Evolutionary conservation across 2,797 vertebrate genomes (phyloP).

Genomic region (Gastrophryne carolinensis): DNA sequence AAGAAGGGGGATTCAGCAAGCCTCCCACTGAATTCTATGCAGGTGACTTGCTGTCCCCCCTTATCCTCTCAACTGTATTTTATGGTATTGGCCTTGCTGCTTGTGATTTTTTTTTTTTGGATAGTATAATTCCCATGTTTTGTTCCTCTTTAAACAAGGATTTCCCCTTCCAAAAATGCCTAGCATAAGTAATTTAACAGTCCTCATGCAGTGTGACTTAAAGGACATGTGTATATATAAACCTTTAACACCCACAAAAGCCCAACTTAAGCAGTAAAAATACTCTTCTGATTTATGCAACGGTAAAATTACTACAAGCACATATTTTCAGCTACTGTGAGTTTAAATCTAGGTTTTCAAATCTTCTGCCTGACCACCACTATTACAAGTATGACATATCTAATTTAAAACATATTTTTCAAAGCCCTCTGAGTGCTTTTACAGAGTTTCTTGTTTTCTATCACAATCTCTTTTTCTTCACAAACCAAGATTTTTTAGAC

Average conservation of each 20-base stretch:
- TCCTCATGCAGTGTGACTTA: conserved; percentile 39
- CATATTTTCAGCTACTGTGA: conserved; percentile 46
- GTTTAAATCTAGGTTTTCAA: conserved; percentile 52
- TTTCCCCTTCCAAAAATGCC: conserved; percentile 37
- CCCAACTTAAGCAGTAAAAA: conserved; percentile 39
- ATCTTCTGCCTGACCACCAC: conserved; percentile 55
- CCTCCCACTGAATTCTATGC: too few relatives aligned
- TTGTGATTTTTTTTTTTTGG: too few relatives aligned
- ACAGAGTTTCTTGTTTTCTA: conserved; percentile 50
- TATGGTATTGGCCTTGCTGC: too few relatives aligned
- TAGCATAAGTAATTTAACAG: conserved; percentile 40
- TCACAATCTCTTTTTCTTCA: conserved; percentile 9
- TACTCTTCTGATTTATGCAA: conserved; percentile 43
- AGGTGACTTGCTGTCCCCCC: background rate
- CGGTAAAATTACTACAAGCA: conserved; percentile 11
- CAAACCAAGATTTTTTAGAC: conserved; percentile 29
- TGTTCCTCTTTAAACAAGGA: conserved; percentile 26
- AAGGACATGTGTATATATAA: conserved; percentile 49
- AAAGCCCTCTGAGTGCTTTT: conserved; percentile 49
- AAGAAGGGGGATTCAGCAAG: too few relatives aligned
- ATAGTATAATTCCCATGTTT: conserved; percentile 13
- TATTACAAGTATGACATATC: conserved; percentile 57
- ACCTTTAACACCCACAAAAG: conserved; percentile 52
- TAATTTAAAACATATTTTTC: conserved; percentile 64
- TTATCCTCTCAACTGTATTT: background rate